Evolutionary conservation across 1,140 invertebrate species (phyloP).

Genomic region (Drosophila carrolli): DNA sequence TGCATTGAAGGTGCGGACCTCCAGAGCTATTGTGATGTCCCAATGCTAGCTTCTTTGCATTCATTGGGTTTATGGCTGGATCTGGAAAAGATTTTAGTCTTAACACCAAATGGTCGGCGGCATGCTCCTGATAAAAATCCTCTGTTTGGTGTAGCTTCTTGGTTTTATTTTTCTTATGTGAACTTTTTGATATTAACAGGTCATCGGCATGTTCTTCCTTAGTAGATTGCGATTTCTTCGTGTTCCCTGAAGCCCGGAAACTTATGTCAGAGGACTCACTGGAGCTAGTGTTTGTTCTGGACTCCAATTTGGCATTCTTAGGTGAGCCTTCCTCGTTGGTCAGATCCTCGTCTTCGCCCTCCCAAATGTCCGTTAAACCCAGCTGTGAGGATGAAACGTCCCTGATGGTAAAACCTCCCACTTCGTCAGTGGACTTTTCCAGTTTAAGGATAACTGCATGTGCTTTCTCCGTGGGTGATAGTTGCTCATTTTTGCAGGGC

Average conservation of each 20-base stretch:
- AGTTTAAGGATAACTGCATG: background rate
- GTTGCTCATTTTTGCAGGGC: background rate
- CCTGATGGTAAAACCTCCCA: background rate
- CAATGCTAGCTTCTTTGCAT: too few species aligned
- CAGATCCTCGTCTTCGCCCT: background rate
- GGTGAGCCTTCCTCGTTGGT: too few species aligned
- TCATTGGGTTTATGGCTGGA: background rate
- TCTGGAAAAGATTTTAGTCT: too few species aligned
- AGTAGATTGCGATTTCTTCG: background rate
- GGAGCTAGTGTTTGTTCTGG: background rate
- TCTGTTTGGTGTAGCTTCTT: too few species aligned
- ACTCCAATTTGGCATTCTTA: background rate
- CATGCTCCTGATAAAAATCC: too few species aligned
- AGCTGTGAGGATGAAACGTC: background rate
- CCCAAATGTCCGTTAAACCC: background rate
- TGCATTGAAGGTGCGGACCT: too few species aligned
- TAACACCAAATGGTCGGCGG: background rate
- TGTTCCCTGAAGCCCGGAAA: background rate
- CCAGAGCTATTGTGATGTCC: too few species aligned
- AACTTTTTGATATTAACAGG: too few species aligned
- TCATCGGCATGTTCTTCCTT: background rate
- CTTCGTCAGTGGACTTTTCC: background rate
- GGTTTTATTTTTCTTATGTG: too few species aligned
- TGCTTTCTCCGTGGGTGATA: background rate
- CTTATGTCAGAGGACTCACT: background rate